Conservation (phyloP, 2,113 vertebrate species). For the Struthidea cinerea region DNA sequence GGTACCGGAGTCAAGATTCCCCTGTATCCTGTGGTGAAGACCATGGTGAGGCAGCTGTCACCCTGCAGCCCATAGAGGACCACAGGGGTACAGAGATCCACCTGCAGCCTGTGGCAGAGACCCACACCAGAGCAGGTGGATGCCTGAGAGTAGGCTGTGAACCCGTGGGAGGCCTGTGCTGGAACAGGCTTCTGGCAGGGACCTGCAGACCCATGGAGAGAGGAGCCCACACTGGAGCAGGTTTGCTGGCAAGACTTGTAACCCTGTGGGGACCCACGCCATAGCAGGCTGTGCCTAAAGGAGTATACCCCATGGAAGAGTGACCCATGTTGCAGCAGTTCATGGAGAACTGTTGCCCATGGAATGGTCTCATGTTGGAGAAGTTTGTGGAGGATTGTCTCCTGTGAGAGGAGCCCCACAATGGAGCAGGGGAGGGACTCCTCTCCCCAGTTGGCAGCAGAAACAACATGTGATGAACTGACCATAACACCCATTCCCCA, state of each 20-base stretch:
- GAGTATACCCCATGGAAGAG: background rate
- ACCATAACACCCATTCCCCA: background rate
- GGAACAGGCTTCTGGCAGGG: background rate
- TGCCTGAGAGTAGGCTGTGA: background rate
- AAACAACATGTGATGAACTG: background rate
- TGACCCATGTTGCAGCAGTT: background rate
- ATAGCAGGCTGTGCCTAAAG: background rate
- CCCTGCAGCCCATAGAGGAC: background rate
- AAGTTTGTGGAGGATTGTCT: background rate
- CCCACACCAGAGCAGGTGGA: background rate
- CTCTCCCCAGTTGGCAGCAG: background rate
- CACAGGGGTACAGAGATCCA: background rate
- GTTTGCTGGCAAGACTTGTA: background rate
- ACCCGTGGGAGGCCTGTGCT: background rate
- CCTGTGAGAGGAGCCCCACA: background rate
- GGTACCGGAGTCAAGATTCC: background rate
- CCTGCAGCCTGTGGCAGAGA: background rate
- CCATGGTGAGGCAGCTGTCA: background rate
- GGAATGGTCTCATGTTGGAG: background rate
- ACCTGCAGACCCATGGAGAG: background rate
- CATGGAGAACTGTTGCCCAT: background rate
- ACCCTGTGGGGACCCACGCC: fast-evolving
- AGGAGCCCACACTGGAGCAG: background rate
- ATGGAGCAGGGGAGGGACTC: background rate
- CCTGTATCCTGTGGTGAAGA: background rate